Evolutionary conservation across 1,140 invertebrate species (phyloP).

Genomic region (Araneus ventricosus): DNA sequence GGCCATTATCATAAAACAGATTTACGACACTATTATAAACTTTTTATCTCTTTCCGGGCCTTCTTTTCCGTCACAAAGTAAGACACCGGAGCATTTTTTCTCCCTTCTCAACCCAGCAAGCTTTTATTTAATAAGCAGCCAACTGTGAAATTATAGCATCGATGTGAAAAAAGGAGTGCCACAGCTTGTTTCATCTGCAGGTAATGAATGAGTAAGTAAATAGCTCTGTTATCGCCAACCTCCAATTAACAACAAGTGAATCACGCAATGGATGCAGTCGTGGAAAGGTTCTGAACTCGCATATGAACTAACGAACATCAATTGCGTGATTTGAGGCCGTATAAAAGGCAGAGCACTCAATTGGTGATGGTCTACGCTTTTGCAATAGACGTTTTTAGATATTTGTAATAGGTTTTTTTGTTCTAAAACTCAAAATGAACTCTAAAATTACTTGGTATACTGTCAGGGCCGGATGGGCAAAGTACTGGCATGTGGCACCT

Average conservation of each 20-base stretch:
- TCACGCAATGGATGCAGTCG: not conserved
- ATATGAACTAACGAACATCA: too few species aligned
- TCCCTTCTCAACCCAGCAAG: not conserved
- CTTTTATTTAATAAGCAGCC: conserved; percentile 9
- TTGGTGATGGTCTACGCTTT: too few species aligned
- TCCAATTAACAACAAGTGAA: not conserved
- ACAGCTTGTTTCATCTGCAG: not conserved
- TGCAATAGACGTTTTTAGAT: too few species aligned
- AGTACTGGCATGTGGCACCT: too few species aligned
- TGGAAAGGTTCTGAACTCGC: too few species aligned
- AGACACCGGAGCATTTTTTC: not conserved
- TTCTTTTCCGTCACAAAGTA: not conserved
- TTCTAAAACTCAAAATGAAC: too few species aligned
- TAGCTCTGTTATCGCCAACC: not conserved
- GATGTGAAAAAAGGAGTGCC: not conserved
- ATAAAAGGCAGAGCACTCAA: too few species aligned
- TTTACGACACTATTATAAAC: conserved; percentile 20
- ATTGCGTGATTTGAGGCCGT: too few species aligned
- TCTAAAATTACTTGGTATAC: too few species aligned
- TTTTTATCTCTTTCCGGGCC: not conserved
- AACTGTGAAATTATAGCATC: conserved; percentile 12
- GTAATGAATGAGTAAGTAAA: not conserved
- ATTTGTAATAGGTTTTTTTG: too few species aligned
- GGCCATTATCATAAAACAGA: not conserved
- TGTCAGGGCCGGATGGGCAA: too few species aligned